Base-by-base conservation (phyloP, 1,140 invertebrate species). In the Trachymyrmex septentrionalis region DNA sequence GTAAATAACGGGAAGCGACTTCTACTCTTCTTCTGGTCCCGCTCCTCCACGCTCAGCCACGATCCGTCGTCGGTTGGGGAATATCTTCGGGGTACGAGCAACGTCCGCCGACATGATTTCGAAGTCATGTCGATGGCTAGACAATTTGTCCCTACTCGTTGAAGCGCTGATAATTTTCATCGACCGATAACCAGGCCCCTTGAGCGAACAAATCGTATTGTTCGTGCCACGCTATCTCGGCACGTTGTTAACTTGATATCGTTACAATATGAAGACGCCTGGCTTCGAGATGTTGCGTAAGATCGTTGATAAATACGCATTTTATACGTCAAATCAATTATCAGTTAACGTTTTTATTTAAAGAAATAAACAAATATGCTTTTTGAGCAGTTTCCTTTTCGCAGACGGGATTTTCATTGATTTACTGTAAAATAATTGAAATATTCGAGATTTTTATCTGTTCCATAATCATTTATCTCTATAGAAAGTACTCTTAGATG, bases 1-100 rank as follows among this genome's bases (percentile, higher is more conserved):
- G 87, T 80, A 89, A 89, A 89, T 89, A 86, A 64, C 84, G 77
- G 34, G 44, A 44, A 72, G 44, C 66, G 72, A 84, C 86, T 61
- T 80, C 61, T 50, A 63, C 64, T 87, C 85, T 38, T 48, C 64
- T 59, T 44, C 59, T 67, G n/a, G 44, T 48, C 81, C 63, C 53
- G 86, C 59, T 84, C 63, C 61, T 76, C 78, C 72, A 61, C 59
- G n/a, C 38, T 87, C 30, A 50, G 44, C 30, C 72, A 57, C 84
- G 87, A 82, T 76, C 88, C 88, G 88, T 77, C 75, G 71, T 72
- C 30, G 10, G 73, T n/a, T 64, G 27, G 30, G 44, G 44, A 53
- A 66, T 85, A 55, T 78, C 82, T 78, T 38, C 82, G 48, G 75
- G 82, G 50, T 78, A 85, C 72, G 16, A 50, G 72, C 57, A 30